Base-by-base conservation (phyloP, 2,797 vertebrate species). In the Tragopan temminckii region DNA sequence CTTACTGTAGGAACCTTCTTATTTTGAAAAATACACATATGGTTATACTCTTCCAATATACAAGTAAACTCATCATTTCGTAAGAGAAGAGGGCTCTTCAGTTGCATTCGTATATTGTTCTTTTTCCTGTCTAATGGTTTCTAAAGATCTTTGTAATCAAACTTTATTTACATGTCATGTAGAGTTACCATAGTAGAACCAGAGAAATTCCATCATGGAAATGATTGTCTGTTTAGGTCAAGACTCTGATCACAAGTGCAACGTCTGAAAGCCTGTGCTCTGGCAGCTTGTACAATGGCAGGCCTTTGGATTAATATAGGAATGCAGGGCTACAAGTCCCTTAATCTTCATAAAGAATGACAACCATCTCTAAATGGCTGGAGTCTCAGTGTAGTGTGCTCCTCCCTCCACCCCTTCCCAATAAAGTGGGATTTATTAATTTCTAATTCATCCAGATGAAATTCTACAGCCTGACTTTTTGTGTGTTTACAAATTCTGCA, bases 311-410 rank as follows among this genome's bases (percentile, higher is more conserved):
- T 97, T 96, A 97, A 89, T 94, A 48, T 19, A 94, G 90, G 91
- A 96, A 97, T 97, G 95, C 76, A 95, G 57, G 82, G 75, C 88
- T 83, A 70, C 84, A 96, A 83, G 84, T 91, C 75, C 19, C 71
- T 93, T 97, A 94, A 95, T 92, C 88, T 97, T 96, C 75, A 35
- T 91, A 80, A 96, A 88, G 95, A 97, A 95, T 94, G 80, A 92
- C 93, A 96, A 85, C 72, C 62, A 90, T 93, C 24, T 88, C 76
- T 85, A 80, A 72, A 71, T 5, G 25, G 25, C 70, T 90, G 35
- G 71, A 62, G 24, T 46, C 61, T 63, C 35, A 55, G 48, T 48
- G 63, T 67, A 31, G 5, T 9, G 3, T 1, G 2, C 43, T 88
- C 55, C 58, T 84, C 52, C 33, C 4, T 3, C 24, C 67, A 61